phyloP scores from a whole-genome alignment of 2,888 invertebrate genomes.

The Diachrysia chrysitis region DNA sequence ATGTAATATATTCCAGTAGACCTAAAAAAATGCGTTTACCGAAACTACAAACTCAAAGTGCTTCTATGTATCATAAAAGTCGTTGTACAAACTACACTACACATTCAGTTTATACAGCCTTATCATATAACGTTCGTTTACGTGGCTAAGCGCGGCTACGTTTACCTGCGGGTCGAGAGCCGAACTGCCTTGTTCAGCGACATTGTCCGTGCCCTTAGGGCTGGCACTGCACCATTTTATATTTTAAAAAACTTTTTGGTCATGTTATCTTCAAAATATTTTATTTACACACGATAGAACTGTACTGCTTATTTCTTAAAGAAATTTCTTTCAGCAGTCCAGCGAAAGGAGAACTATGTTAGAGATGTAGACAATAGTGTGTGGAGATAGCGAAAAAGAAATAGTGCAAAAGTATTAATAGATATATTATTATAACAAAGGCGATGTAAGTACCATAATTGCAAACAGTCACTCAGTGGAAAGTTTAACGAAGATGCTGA shows the following conservation, averaged over 20 bases:
- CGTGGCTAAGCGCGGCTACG: conserved; percentile 49
- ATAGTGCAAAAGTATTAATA: too few species aligned
- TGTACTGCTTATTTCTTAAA: too few species aligned
- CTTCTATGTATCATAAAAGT: not conserved
- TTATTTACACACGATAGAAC: too few species aligned
- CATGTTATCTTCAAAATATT: not conserved
- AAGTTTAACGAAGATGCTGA: too few species aligned
- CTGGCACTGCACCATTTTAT: conserved; percentile 17
- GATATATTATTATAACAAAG: too few species aligned
- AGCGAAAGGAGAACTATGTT: too few species aligned
- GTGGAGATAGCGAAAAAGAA: too few species aligned
- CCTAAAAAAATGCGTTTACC: not conserved
- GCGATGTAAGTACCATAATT: too few species aligned
- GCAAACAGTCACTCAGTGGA: too few species aligned
- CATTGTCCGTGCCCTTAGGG: conserved; percentile 44
- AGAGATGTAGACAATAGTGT: too few species aligned
- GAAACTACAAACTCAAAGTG: not conserved
- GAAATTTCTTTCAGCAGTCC: too few species aligned
- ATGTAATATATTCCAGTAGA: not conserved
- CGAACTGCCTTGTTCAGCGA: conserved; percentile 58
- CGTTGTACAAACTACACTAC: conserved; percentile 10
- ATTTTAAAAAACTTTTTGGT: not conserved
- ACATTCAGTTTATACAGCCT: conserved; percentile 24
- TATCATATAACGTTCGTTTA: conserved; percentile 44
- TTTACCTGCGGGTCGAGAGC: conserved; percentile 58